These are phyloP conservation scores for Notarius quadriscutis DNA, from an alignment of 2,113 vertebrate genomes.

Conservation along the genomic window DNA sequence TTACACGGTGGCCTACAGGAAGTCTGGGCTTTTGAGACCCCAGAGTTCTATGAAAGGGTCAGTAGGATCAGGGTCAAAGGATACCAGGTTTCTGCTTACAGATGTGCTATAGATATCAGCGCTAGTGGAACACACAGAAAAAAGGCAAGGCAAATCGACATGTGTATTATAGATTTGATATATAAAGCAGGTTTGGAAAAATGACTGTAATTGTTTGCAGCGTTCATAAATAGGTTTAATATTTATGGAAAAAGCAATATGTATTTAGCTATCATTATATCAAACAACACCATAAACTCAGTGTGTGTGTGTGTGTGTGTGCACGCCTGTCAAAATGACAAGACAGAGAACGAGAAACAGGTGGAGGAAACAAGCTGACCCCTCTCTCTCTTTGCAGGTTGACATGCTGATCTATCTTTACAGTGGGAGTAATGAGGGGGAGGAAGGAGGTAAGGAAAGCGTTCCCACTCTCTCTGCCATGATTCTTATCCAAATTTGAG, in stretches of 20 bases:
- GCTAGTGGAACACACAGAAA: neutral
- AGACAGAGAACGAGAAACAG: conserved; percentile 72
- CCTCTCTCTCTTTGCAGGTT: conserved; percentile 38
- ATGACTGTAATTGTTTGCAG: neutral
- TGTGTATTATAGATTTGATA: neutral
- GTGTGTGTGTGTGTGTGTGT: conserved; percentile 14
- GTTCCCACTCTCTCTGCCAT: neutral
- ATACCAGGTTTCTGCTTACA: conserved; percentile 62
- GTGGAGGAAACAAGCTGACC: conserved; percentile 63
- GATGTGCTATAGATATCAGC: conserved; percentile 58
- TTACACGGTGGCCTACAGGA: conserved; percentile 60
- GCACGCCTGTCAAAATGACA: conserved; percentile 61
- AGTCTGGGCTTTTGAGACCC: conserved; percentile 58
- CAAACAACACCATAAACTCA: neutral
- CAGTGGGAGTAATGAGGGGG: conserved; percentile 39
- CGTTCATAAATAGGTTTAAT: neutral
- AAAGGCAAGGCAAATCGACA: neutral
- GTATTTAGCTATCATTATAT: neutral
- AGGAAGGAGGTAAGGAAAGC: conserved; percentile 20
- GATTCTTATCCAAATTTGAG: neutral
- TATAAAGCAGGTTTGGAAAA: neutral
- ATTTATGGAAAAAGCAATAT: neutral
- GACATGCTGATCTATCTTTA: conserved; percentile 55
- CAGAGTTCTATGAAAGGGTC: conserved; percentile 59
- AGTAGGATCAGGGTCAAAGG: conserved; percentile 47